Conservation (phyloP, 2,797 vertebrate genomes). For the Gallinago solitaria region DNA sequence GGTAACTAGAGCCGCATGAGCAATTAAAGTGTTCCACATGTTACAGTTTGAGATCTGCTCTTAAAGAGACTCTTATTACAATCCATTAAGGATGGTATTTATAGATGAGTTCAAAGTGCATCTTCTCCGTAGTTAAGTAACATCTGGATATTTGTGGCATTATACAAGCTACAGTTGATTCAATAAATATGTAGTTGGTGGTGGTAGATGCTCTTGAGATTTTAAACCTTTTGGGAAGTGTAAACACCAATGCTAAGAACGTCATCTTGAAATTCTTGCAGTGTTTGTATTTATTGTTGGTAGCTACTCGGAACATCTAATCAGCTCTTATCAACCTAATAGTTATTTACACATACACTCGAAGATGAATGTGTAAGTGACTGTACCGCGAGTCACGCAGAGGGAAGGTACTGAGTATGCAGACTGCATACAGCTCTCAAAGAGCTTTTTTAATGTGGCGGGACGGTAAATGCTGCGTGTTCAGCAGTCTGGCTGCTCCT, state of each 20-base stretch:
- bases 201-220: neutral
- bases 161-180: neutral
- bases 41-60: neutral
- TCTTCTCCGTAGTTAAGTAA: neutral
- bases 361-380: neutral
- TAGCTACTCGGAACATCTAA: conserved; percentile 41
- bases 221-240: neutral
- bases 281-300: neutral
- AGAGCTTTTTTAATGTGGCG: neutral
- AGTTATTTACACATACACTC: neutral
- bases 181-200: fast-evolving
- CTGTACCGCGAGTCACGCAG: neutral
- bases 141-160: neutral
- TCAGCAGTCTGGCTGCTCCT: neutral
- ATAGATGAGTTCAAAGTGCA: neutral
- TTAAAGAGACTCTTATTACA: neutral
- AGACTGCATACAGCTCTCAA: neutral
- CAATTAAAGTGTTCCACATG: neutral
- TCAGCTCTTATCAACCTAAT: neutral
- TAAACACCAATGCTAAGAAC: neutral
- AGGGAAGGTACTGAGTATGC: neutral
- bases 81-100: neutral
- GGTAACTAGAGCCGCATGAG: neutral
- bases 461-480: fast-evolving
- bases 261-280: neutral